Base-by-base conservation (phyloP, 2,888 invertebrate genomes). In the Aspidapion aeneum region DNA sequence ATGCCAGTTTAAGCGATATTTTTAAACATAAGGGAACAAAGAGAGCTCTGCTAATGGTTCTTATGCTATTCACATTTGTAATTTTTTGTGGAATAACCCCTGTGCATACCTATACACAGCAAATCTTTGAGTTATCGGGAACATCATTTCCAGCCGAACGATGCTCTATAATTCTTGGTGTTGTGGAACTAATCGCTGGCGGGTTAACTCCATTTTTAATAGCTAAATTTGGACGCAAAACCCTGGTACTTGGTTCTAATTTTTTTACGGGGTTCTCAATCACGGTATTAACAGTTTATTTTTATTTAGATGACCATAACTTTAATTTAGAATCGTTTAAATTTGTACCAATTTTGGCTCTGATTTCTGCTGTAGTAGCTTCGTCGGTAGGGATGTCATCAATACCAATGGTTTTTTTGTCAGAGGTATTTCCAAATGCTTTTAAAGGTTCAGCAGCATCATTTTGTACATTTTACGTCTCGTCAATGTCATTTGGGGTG, bases 41-140 rank as follows among this genome's bases (percentile, higher is more conserved):
- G 68, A 90, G 88, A 74, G 93, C 93, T 0, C 85, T 94, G 73
- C 84, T 91, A 68, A 86, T 90, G 59, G 89, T 89, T 0, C 86
- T 87, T 68, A 86, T 87, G 1, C 82, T 95, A 64, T 90, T 92
- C 58, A 81, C 86, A 69, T 90, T 94, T 79, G 96, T 96, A 76
- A 96, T 96, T 79, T 82, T 93, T 67, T 87, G 88, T 0, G 93
- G 93, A 0, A 90, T 93, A 74, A 93, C 92, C 78, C 90, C 91
- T 0, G 89, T 94, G 0, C 83, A 93, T 1, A 91, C 91, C 78
- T 93, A 91, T 78, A 87, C 90, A 71, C 87, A 90, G 69, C 81
- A 79, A 50, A 91, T 93, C 72, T 93, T 93, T 74, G 75, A 79
- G 1, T 84, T 84, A 1, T 88, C 94, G 0, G 87, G 88, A 1